Conservation (phyloP, 2,797 vertebrate genomes). For the Neomorphus geoffroyi region DNA sequence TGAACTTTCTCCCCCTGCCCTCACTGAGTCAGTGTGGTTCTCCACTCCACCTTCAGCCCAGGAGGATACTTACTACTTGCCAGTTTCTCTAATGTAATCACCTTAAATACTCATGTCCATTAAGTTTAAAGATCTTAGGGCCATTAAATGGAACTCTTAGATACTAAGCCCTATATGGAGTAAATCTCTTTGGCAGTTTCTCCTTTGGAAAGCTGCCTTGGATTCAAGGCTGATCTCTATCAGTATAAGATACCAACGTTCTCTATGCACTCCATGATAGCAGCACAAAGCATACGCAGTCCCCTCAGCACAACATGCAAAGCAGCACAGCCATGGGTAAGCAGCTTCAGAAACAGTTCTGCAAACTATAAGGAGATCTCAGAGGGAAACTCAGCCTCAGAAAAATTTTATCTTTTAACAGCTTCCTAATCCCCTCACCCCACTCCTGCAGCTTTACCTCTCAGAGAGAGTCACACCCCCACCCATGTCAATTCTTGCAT, state of each 20-base stretch:
- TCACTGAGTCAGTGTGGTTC: background rate
- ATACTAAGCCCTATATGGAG: background rate
- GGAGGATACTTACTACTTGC: background rate
- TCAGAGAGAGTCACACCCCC: background rate
- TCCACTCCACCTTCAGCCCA: background rate
- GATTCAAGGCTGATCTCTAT: conserved; percentile 28
- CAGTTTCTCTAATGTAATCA: conserved; percentile 26
- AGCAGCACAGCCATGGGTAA: background rate
- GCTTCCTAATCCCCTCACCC: conserved; percentile 53
- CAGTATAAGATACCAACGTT: background rate
- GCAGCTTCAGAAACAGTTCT: background rate
- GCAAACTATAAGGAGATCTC: conserved; percentile 20
- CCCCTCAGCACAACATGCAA: background rate
- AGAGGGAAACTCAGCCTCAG: conserved; percentile 38
- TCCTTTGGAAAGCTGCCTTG: conserved; percentile 23
- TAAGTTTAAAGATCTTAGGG: conserved; percentile 46
- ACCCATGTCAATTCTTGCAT: background rate
- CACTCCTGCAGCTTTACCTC: conserved; percentile 29
- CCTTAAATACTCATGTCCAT: conserved; percentile 27
- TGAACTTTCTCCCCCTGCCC: background rate
- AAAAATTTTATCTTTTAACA: conserved; percentile 69
- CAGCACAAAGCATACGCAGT: background rate
- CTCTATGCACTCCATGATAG: conserved; percentile 15
- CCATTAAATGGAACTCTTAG: conserved; percentile 51
- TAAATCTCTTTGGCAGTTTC: conserved; percentile 32